Conservation (phyloP, 2,113 vertebrate species). For the Polypterus bichir region DNA sequence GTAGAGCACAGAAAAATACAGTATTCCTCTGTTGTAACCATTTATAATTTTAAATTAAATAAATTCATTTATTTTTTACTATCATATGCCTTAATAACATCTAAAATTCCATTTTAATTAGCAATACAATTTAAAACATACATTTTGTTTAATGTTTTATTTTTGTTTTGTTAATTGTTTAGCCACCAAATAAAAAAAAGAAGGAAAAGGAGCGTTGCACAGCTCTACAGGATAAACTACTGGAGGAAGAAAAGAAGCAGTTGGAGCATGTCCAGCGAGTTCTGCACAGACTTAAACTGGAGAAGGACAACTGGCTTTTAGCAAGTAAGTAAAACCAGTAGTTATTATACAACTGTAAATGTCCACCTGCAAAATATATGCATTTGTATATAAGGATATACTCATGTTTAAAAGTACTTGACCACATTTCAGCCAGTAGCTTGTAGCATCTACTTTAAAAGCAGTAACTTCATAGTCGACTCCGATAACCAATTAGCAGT, state of each 20-base stretch:
- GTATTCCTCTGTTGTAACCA: too few relatives aligned
- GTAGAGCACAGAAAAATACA: too few relatives aligned
- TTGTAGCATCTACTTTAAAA: too few relatives aligned
- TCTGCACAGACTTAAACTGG: conserved; percentile 83
- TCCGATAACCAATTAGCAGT: too few relatives aligned
- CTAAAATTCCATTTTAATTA: background rate
- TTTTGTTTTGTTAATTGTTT: conserved; percentile 6
- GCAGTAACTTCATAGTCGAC: too few relatives aligned
- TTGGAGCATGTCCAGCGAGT: conserved; percentile 88
- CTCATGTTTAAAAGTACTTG: too few relatives aligned
- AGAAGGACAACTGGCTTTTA: conserved; percentile 97
- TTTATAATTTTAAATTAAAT: too few relatives aligned
- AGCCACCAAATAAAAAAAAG: conserved; percentile 96
- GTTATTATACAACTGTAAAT: too few relatives aligned
- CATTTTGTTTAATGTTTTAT: too few relatives aligned
- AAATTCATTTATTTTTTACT: background rate
- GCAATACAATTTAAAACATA: background rate
- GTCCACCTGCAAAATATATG: too few relatives aligned
- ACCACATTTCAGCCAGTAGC: too few relatives aligned
- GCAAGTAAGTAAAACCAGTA: conserved; percentile 62
- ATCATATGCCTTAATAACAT: background rate
- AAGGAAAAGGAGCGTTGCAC: conserved; percentile 97
- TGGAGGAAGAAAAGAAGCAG: conserved; percentile 96
- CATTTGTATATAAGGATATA: too few relatives aligned
- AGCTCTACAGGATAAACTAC: conserved; percentile 88